Evolutionary conservation across 2,888 invertebrate species (phyloP), one percentile per base, ranked within the genome.

Genomic region (Agrilus mali): DNA sequence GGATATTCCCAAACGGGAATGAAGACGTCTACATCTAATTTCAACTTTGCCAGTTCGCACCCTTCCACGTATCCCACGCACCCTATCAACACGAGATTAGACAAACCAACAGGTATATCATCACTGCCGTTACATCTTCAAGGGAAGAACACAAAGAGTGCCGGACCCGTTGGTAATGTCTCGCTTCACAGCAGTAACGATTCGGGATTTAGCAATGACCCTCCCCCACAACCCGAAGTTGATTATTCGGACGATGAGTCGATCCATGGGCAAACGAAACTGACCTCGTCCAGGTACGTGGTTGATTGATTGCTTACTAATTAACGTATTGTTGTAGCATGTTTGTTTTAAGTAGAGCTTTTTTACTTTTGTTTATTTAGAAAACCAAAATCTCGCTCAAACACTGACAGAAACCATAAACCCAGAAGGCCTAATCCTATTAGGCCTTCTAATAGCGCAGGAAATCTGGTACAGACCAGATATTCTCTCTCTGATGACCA

Each of bases 181-280:
- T 88, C 87, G 34, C 75, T 90, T 53, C 89, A 90, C 65, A 88
- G 88, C 67, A 88, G 88, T 63, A 90, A 90, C 66, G 90, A 90
- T 67, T 89, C 88, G 54, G 90, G 90, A 13, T 90, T 90, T 66
- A 87, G 89, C 58, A 89, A 90, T 62, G 90, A 90, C 61, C 82
- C 84, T 8, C 77, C 77, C 27, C 88, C 89, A 4, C 86, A 87
- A 59, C 90, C 90, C 16, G 89, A 90, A 66, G 79, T 88, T 46
- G 89, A 90, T 66, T 89, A 90, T 65, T 89, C 88, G 41, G 89
- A 90, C 60, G 89, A 89, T 67, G 89, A 90, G 61, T 82, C 80
- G 45, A 75, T 80, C 53, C 66, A 60, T 27, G 70, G 75, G 46
- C 73, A 76, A 49, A 77, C 80, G 33, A 71, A 74, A 56, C 64